Evolutionary conservation across 2,888 invertebrate species (phyloP), one percentile per base, ranked within the genome.

Genomic region (Pyrgus malvae): DNA sequence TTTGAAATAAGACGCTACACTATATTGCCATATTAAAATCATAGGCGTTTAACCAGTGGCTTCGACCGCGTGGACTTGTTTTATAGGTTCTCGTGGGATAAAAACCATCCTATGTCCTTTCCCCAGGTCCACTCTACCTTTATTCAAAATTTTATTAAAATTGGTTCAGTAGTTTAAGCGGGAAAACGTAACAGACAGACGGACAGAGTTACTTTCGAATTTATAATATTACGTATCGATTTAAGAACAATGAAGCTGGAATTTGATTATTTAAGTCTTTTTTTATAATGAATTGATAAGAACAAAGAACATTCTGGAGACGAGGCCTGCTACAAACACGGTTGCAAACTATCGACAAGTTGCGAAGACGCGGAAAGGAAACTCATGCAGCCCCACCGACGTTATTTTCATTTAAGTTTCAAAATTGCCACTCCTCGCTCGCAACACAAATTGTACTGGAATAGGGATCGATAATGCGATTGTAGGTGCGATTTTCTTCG

Each of bases 401-500:
- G 69, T 83, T 86, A 87, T 89, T 89, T 87, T 88, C 86, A 89
- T 89, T 88, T 89, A 89, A 86, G 79, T 87, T 87, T 84, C 80
- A 83, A 87, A 86, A 88, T 87, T 87, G 87, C 77, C 78, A 67
- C 74, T 74, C 70, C 75, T 77, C 78, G 78, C 73, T 74, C 72
- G 77, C 78, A 76, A 82, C 78, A 80, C 84, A 88, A 88, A 88
- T 87, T 89, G 88, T 81, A 78, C 83, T 78, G 80, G 67, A 83
- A 86, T 82, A 80, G 82, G 84, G 85, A 86, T 88, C 88, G 82
- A 88, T 89, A 88, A 88, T 87, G 75, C 80, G 76, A 86, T 87
- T 83, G 80, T 78, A 85, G 85, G 85, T 83, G 83, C 77, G 80
- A 88, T 86, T 83, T 85, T 85, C 85, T 83, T 79, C 74, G 73